Evolutionary conservation across 2,797 vertebrate species (phyloP).

Genomic region (Hybognathus amarus): DNA sequence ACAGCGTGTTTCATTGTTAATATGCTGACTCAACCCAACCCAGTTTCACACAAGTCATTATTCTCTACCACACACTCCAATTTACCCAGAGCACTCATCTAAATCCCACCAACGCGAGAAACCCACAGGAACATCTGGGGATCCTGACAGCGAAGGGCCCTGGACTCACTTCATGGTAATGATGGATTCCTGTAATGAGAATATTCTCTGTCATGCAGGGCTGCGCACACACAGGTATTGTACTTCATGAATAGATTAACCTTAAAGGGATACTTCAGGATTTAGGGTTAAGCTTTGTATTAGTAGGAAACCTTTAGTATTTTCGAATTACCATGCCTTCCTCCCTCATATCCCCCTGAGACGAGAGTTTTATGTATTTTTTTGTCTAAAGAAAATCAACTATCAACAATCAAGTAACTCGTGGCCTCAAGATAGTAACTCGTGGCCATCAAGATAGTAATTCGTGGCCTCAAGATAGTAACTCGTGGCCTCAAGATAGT

Average conservation of each 20-base stretch:
- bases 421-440: too few species aligned
- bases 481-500: too few species aligned
- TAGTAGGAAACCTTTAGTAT: too few species aligned
- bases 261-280: too few species aligned
- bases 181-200: background rate
- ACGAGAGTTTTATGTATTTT: too few species aligned
- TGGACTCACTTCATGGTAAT: background rate
- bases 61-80: conserved; percentile 40
- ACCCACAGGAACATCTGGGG: conserved; percentile 11
- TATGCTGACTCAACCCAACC: conserved; percentile 56
- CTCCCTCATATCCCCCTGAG: too few species aligned
- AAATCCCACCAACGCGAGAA: conserved; percentile 40
- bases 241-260: background rate
- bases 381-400: too few species aligned
- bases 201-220: background rate
- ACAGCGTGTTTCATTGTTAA: conserved; percentile 12
- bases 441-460: too few species aligned
- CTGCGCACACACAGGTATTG: background rate
- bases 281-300: too few species aligned
- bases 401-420: too few species aligned
- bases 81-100: conserved; percentile 21
- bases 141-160: background rate
- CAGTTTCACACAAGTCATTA: conserved; percentile 49
- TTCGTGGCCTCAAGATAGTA: too few species aligned
- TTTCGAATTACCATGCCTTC: too few species aligned